Evolutionary conservation across 1,140 invertebrate genomes (phyloP).

Genomic region (Lepeophtheirus salmonis): DNA sequence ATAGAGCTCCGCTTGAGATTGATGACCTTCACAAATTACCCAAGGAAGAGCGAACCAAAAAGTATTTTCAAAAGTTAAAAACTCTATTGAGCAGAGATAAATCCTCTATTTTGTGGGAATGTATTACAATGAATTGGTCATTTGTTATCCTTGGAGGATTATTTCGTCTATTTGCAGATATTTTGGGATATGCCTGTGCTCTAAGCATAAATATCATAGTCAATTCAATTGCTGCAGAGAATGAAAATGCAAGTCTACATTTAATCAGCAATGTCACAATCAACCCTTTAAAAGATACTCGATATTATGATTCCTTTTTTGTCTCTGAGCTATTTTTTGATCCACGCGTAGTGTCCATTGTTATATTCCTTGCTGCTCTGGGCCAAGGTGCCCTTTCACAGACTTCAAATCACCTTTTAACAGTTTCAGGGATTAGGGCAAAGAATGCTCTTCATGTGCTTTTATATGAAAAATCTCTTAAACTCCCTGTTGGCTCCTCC

Average conservation of each 20-base stretch:
- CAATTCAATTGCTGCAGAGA: slow-evolving; percentile 2
- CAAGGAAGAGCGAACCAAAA: neutral
- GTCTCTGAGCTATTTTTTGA: slow-evolving; percentile 44
- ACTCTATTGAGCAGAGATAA: neutral
- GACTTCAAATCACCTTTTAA: slow-evolving; percentile 57
- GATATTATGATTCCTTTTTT: slow-evolving; percentile 20
- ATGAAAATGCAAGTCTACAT: neutral
- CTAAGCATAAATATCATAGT: slow-evolving; percentile 11
- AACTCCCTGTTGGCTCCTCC: slow-evolving; percentile 15
- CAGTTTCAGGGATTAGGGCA: slow-evolving; percentile 54
- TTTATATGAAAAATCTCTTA: slow-evolving; percentile 21
- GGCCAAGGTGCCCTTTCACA: slow-evolving; percentile 62
- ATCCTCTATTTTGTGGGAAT: neutral
- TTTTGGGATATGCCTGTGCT: neutral
- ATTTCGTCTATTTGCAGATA: slow-evolving; percentile 3
- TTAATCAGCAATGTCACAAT: neutral
- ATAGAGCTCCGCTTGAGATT: slow-evolving; percentile 5
- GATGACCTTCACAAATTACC: neutral
- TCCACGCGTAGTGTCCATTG: slow-evolving; percentile 51
- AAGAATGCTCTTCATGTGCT: slow-evolving; percentile 49
- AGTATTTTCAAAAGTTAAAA: slow-evolving; percentile 4
- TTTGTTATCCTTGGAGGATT: slow-evolving; percentile 4
- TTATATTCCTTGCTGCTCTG: slow-evolving; percentile 48
- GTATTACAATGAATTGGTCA: slow-evolving; percentile 4
- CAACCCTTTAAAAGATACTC: neutral